Evolutionary conservation across 2,797 vertebrate genomes (phyloP), one percentile per base, ranked within the genome.

Genomic region (Lophius americanus): DNA sequence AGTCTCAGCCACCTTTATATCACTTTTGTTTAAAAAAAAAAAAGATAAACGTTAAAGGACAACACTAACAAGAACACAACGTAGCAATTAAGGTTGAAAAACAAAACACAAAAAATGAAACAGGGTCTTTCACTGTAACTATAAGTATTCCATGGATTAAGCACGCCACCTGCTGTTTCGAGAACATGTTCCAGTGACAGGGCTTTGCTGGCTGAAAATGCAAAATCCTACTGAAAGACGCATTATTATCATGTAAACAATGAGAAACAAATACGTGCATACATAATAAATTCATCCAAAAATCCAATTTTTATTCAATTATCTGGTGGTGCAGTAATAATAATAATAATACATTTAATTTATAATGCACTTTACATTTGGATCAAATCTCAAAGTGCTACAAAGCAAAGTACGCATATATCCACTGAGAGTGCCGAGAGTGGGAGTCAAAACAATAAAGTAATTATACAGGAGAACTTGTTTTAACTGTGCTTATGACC

Each of bases 101-200:
- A 48, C 9, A 14, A 12, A 41, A 14, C 3, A 23, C 6, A 60
- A 53, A 35, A 1, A 35, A 6, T 5, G 4, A 46, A 33, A 32
- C 6, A 36, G 1, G 38, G 33, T 23, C 23, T 23, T 14, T 36
- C 47, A 5, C 3, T 44, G 68, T 37, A 36, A 47, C 14, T 6
- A 23, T 9, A 44, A 23, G 4, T 54, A 35, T 60, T 39, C 4
- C 0, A 6, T 69, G 48, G 82, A 53, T 65, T 60, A 75, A 81
- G 68, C 76, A 68, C 72, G 88, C 88, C 84, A 85, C 54, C 84
- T 88, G 74, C 42, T 87, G 86, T 84, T 42, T 4, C 55, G 2
- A 57, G 37, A 55, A 51, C 4, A 32, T 36, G 5, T 47, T 0
- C n/a, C 9, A 5, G 7, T 4, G 10, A 47, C n/a, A 33, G 23